A percentile compares a stretch with the other conserved stretches of the same genome.
Conservation (phyloP, 2,113 vertebrate species). For the Sterna hirundo region DNA sequence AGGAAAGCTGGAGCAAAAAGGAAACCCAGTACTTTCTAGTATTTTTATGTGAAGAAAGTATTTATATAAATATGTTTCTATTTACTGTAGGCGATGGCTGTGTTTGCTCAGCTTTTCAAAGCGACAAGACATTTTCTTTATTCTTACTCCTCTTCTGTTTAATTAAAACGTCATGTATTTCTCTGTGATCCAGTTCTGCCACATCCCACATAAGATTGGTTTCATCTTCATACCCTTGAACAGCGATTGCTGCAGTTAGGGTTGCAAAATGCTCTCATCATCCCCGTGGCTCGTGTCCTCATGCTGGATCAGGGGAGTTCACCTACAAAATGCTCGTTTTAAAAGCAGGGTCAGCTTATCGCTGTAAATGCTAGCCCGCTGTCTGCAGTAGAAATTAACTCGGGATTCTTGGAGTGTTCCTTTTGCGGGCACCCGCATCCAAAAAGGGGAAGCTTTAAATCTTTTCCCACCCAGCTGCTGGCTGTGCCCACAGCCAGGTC, state of each 20-base stretch:
- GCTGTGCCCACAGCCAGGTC: not conserved
- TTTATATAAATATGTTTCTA: not conserved
- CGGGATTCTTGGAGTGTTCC: not conserved
- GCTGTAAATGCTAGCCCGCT: not conserved
- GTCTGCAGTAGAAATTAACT: not conserved
- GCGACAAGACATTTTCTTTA: not conserved
- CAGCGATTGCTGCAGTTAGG: not conserved
- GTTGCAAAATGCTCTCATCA: not conserved
- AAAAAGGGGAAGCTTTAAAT: not conserved
- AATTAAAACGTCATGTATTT: not conserved
- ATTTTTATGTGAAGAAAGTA: not conserved
- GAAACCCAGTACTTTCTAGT: not conserved
- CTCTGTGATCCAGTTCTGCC: not conserved
- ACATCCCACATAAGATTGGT: not conserved
- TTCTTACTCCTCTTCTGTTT: not conserved
- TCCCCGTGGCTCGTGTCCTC: not conserved
- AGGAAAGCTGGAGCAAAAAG: not conserved
- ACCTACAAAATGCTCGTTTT: not conserved
- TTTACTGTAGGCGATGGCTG: not conserved
- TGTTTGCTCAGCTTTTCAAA: conserved; percentile 9
- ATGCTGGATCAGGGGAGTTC: not conserved
- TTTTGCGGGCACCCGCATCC: not conserved
- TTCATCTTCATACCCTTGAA: not conserved
- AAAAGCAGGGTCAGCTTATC: not conserved
- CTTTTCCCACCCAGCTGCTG: not conserved